Percentiles rank a stretch among this genome's conserved stretches.
phyloP scores from a whole-genome alignment of 1,140 invertebrate species.

The Araneus ventricosus region DNA sequence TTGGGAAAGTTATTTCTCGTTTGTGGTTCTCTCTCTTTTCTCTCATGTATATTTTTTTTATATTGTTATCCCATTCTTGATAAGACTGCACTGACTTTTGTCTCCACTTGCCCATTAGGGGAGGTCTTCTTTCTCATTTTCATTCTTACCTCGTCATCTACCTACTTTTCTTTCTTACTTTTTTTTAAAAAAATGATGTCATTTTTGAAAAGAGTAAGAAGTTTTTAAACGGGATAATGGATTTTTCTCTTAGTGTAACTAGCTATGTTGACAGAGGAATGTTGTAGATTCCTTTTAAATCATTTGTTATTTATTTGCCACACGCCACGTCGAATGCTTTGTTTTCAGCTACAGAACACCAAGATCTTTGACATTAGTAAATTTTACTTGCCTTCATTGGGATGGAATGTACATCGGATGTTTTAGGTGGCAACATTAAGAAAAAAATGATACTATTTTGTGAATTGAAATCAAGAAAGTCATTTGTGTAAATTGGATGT shows the following conservation, averaged over 20 bases:
- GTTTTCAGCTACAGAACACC: no score
- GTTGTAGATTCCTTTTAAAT: background rate
- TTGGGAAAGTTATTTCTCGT: background rate
- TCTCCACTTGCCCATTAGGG: slow-evolving; percentile 39
- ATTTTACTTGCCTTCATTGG: no score
- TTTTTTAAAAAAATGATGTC: background rate
- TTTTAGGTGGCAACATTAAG: no score
- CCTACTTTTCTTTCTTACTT: background rate
- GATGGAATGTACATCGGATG: no score
- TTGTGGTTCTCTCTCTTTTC: slow-evolving; percentile 4
- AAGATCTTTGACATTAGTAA: no score
- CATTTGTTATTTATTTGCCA: no score
- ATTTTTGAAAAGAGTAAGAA: background rate
- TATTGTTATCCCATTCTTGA: slow-evolving; percentile 41
- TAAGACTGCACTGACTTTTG: slow-evolving; percentile 49
- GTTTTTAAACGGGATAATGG: background rate
- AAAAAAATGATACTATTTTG: no score
- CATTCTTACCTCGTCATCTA: background rate
- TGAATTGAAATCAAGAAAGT: no score
- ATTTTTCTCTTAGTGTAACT: background rate
- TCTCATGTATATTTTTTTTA: slow-evolving; percentile 4
- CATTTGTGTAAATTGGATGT: no score
- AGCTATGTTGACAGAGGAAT: background rate
- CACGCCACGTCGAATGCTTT: no score
- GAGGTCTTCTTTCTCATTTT: background rate